Conservation (phyloP, 1,140 invertebrate species). For the Druon quercuslanigerum region DNA sequence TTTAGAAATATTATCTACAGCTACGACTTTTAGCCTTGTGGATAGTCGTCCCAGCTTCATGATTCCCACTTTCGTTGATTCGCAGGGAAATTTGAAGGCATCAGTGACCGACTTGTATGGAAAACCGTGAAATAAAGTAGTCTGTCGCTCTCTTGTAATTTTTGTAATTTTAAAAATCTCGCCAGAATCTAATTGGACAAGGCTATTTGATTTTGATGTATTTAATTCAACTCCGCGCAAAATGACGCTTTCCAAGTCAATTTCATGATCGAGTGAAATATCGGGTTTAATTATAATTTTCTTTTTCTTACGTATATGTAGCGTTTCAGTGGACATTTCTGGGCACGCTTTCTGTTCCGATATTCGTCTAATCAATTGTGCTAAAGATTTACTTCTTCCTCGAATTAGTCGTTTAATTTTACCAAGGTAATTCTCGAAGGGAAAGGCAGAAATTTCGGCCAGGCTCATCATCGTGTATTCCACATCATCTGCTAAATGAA, state of each 20-base stretch:
- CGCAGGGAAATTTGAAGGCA: not conserved
- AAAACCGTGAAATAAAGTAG: not conserved
- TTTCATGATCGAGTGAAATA: not conserved
- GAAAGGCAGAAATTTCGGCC: not conserved
- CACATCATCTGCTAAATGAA: constrained; percentile 34
- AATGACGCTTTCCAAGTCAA: not conserved
- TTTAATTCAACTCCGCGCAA: not conserved
- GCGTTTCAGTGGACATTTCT: not conserved
- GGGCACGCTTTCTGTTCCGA: not conserved
- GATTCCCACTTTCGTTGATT: not conserved
- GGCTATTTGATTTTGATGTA: not conserved
- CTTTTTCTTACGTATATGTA: not conserved
- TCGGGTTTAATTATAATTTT: not conserved
- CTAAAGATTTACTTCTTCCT: not conserved
- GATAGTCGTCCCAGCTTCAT: not conserved
- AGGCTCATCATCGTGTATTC: not conserved
- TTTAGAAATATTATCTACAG: not conserved
- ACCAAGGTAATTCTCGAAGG: constrained; percentile 27
- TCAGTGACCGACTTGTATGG: not conserved
- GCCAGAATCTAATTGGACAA: not conserved
- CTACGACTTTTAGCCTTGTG: not conserved
- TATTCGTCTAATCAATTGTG: not conserved
- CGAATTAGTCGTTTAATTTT: constrained; percentile 27
- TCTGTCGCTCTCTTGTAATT: not conserved
- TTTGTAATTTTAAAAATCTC: not conserved